A percentile compares a stretch with the other conserved stretches of the same genome.
Conservation (phyloP, 2,797 vertebrate species). For the Xerus rutilus region DNA sequence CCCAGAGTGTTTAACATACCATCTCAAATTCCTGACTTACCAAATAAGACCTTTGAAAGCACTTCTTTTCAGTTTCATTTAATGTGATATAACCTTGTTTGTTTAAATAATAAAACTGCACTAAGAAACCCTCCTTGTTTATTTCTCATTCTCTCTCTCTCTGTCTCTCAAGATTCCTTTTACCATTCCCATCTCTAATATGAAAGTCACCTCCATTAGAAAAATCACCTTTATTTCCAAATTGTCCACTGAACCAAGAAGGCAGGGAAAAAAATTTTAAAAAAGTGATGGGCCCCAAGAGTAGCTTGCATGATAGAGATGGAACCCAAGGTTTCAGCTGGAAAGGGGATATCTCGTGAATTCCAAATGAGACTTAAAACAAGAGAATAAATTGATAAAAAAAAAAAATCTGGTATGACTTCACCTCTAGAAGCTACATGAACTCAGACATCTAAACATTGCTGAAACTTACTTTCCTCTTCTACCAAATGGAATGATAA, state of each 20-base stretch:
- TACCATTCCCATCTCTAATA: not conserved
- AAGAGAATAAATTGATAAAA: not conserved
- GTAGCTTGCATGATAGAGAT: not conserved
- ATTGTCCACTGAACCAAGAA: not conserved
- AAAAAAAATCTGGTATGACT: not conserved
- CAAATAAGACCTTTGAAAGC: conserved; percentile 8
- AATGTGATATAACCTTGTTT: not conserved
- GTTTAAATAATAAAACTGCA: conserved; percentile 19
- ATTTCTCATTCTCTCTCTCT: not conserved
- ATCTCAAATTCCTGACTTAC: not conserved
- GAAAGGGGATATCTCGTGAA: not conserved
- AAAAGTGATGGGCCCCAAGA: not conserved
- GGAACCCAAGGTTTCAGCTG: not conserved
- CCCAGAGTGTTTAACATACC: not conserved
- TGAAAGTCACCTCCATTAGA: not conserved
- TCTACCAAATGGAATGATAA: not conserved
- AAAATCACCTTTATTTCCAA: conserved; percentile 10
- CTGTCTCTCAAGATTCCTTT: not conserved
- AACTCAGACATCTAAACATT: not conserved
- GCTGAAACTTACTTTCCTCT: not conserved
- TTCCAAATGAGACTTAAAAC: not conserved
- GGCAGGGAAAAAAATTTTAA: not conserved
- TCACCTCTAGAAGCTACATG: not conserved
- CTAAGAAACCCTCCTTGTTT: not conserved
- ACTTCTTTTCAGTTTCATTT: conserved; percentile 51